Evolutionary conservation across 2,888 invertebrate species (phyloP).

Genomic region (Agonopterix heracliana): DNA sequence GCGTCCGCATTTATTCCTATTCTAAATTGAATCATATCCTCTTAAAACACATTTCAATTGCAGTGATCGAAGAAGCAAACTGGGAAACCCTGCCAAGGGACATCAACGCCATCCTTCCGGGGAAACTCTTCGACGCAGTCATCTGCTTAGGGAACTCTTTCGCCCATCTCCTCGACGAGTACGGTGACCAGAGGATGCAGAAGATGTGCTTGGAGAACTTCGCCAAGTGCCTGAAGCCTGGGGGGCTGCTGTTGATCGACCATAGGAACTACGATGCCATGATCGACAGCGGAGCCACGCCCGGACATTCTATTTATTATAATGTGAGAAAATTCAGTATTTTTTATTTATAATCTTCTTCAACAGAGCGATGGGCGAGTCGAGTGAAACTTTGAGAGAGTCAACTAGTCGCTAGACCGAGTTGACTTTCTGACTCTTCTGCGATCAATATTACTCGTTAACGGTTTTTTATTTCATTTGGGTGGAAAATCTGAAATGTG

Average conservation of each 20-base stretch:
- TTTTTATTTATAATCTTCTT: neutral
- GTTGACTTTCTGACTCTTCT: too few relatives aligned
- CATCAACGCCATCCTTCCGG: constrained; percentile 76
- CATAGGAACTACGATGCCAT: constrained; percentile 91
- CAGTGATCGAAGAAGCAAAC: constrained; percentile 94
- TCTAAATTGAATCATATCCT: too few relatives aligned
- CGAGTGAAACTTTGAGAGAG: too few relatives aligned
- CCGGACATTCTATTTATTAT: constrained; percentile 90
- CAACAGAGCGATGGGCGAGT: too few relatives aligned
- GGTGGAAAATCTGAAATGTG: too few relatives aligned
- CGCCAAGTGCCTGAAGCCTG: constrained; percentile 87
- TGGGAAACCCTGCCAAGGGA: constrained; percentile 90
- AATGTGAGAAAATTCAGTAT: constrained; percentile 85
- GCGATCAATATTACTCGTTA: too few relatives aligned
- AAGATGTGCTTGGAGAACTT: constrained; percentile 88
- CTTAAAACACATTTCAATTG: constrained; percentile 14
- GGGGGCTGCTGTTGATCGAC: constrained; percentile 89
- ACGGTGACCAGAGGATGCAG: constrained; percentile 87
- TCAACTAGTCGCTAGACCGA: too few relatives aligned
- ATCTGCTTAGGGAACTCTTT: constrained; percentile 94
- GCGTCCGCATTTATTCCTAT: too few relatives aligned
- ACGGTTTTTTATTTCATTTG: too few relatives aligned
- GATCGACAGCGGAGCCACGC: constrained; percentile 86
- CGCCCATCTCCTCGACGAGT: constrained; percentile 89
- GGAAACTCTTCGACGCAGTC: constrained; percentile 88